A percentile compares a stretch with the other conserved stretches of the same genome.
phyloP scores from a whole-genome alignment of 1,140 invertebrate species.

The Formica selysi region DNA sequence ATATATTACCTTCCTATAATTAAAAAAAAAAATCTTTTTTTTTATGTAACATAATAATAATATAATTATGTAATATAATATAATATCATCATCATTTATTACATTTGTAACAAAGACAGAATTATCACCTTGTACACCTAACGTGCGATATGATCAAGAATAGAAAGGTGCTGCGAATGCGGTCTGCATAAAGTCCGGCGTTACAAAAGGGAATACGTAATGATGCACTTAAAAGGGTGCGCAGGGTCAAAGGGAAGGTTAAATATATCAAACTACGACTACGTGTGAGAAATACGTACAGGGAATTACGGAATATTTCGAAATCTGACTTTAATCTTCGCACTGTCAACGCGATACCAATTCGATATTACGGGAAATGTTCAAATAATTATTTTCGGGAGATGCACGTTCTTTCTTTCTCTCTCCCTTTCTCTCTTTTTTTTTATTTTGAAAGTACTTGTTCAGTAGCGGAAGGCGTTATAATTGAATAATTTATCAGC shows the following conservation, averaged over 20 bases:
- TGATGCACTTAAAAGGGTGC: slow-evolving; percentile 73
- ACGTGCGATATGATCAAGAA: slow-evolving; percentile 39
- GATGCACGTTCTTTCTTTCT: background rate
- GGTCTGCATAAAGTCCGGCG: slow-evolving; percentile 55
- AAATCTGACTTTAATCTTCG: slow-evolving; percentile 66
- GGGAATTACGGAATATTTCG: slow-evolving; percentile 62
- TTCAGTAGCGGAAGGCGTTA: background rate
- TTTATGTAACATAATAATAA: no score
- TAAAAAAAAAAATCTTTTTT: no score
- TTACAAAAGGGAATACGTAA: slow-evolving; percentile 74
- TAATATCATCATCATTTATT: no score
- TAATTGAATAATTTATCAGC: slow-evolving; percentile 63
- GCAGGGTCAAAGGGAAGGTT: slow-evolving; percentile 65
- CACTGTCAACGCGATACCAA: slow-evolving; percentile 29
- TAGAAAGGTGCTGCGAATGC: slow-evolving; percentile 44
- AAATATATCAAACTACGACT: slow-evolving; percentile 65
- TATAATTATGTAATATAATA: no score
- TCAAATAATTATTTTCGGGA: background rate
- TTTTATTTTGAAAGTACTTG: slow-evolving; percentile 7
- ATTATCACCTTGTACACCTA: slow-evolving; percentile 51
- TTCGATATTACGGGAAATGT: slow-evolving; percentile 22
- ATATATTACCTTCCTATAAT: no score
- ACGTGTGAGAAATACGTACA: slow-evolving; percentile 69
- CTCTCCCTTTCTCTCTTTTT: background rate
- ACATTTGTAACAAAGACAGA: slow-evolving; percentile 57